Base-by-base conservation (phyloP, 2,113 vertebrate genomes). In the Cebidichthys violaceus region DNA sequence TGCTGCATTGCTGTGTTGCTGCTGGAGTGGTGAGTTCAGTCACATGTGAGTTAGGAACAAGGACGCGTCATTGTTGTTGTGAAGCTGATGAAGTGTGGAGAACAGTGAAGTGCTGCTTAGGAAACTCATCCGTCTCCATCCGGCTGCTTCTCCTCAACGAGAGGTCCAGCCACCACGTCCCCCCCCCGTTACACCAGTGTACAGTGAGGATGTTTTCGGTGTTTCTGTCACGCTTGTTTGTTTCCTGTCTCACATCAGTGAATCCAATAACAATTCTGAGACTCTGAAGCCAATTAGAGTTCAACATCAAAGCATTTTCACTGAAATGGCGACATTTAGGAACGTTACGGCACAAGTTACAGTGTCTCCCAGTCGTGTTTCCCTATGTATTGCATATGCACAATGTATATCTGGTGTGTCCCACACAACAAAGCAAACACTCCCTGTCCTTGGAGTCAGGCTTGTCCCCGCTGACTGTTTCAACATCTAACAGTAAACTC, bases 401-500 rank as follows among this genome's bases (percentile, higher is more conserved):
- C 18, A 68, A 55, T 62, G 20, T 24, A 37, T 31, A 35, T 74
- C 70, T 41, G 60, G 31, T 65, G 47, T 8, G 33, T 68, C 45
- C 24, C 9, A 1, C 60, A 52, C 54, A 82, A 54, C 10, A 79
- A 79, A 78, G 77, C 22, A 59, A 66, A 35, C 45, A 57, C 47
- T 4, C 69, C 22, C 13, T 45, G 69, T 79, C 79, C 71, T 75
- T 79, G 75, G 50, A 71, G 33, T 82, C 59, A 4, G 66, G n/a
- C 29, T 8, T 52, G 52, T 59, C 69, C 50, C 33, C 0, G 1
- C 13, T 52, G 74, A 84, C 57, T 62, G 52, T 78, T 72, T 65
- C 37, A 3, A 72, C 27, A 74, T 80, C 45, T 50, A 78, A 79
- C 66, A 54, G 47, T 22, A 78, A 83, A 88, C 59, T 88, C 47